These are phyloP conservation scores for Sympetrum striolatum DNA, from an alignment of 2,888 invertebrate genomes.

Conservation along the genomic window DNA sequence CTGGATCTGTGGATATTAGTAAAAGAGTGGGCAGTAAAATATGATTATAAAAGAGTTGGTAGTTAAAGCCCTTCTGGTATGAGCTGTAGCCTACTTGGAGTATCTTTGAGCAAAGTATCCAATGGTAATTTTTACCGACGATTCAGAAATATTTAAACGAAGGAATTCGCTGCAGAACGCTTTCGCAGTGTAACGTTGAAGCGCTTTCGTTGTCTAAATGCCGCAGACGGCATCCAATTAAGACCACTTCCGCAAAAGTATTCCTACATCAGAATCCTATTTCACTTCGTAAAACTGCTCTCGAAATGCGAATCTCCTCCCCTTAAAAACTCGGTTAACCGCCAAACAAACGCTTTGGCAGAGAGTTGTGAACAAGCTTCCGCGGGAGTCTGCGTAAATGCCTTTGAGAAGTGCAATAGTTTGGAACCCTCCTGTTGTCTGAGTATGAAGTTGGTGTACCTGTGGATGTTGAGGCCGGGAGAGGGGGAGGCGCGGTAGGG, in stretches of 20 bases:
- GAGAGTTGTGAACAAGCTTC: not conserved
- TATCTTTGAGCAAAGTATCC: too few relatives aligned
- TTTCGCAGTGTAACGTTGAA: too few relatives aligned
- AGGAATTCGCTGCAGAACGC: too few relatives aligned
- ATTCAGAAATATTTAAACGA: too few relatives aligned
- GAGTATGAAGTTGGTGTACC: constrained; percentile 23
- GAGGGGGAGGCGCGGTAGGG: not conserved
- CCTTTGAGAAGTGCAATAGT: not conserved
- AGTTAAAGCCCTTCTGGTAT: too few relatives aligned
- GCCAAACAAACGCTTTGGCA: not conserved
- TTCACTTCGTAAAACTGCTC: not conserved
- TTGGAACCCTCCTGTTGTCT: not conserved
- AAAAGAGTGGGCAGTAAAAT: too few relatives aligned
- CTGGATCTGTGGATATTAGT: too few relatives aligned
- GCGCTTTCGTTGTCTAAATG: too few relatives aligned
- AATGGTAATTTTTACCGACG: too few relatives aligned
- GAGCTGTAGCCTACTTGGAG: too few relatives aligned
- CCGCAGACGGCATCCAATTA: not conserved
- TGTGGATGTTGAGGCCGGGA: not conserved
- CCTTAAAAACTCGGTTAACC: not conserved
- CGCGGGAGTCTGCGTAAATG: not conserved
- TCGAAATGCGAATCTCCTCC: not conserved
- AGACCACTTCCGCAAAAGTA: not conserved
- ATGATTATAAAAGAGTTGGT: too few relatives aligned
- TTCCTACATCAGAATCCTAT: not conserved